Evolutionary conservation across 2,888 invertebrate species (phyloP).

Genomic region (Celastrina argiolus): DNA sequence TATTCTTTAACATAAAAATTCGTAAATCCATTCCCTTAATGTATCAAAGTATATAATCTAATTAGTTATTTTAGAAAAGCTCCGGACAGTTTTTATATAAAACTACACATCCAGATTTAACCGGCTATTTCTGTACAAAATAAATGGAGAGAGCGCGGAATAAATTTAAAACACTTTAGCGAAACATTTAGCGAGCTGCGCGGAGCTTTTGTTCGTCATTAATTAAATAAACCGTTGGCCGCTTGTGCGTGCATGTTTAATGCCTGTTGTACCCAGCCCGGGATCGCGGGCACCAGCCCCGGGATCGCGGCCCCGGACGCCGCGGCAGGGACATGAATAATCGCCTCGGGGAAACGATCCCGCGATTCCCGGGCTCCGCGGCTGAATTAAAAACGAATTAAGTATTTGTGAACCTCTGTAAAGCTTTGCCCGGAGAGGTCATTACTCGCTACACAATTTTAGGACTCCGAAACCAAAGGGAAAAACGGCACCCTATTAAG

Average conservation of each 20-base stretch:
- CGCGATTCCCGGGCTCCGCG: neutral
- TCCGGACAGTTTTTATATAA: neutral
- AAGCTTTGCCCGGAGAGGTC: neutral
- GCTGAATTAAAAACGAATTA: slow-evolving; percentile 3
- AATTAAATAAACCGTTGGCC: slow-evolving; percentile 9
- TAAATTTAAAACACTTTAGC: slow-evolving; percentile 9
- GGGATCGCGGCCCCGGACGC: neutral
- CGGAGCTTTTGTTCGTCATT: slow-evolving; percentile 4
- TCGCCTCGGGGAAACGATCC: neutral
- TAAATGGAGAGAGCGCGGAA: neutral
- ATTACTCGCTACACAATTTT: neutral
- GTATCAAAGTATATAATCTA: too few relatives aligned
- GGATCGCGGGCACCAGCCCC: neutral
- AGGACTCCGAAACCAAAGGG: too few relatives aligned
- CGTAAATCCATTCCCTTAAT: too few relatives aligned
- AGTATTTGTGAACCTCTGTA: neutral
- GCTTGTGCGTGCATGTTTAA: slow-evolving; percentile 10
- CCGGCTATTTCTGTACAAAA: neutral
- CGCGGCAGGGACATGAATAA: neutral
- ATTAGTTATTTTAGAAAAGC: neutral
- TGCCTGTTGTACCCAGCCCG: neutral
- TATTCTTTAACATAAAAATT: too few relatives aligned
- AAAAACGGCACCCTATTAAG: too few relatives aligned
- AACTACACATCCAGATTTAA: neutral
- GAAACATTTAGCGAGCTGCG: slow-evolving; percentile 3